These are phyloP conservation scores for Amblyopsis hoosieri DNA, from an alignment of 2,797 vertebrate genomes.

Conservation along the genomic window DNA sequence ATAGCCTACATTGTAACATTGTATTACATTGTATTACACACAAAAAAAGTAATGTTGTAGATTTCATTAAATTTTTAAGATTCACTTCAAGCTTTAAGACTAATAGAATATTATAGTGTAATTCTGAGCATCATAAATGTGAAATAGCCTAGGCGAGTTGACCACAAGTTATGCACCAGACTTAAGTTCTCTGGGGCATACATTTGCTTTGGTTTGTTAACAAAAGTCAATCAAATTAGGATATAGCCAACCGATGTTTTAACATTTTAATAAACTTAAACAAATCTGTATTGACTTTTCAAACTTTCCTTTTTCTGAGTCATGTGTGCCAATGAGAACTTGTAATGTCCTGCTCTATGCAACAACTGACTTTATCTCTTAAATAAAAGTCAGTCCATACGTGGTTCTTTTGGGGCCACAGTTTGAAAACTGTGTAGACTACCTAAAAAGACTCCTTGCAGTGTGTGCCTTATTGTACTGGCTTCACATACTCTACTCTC, in stretches of 20 bases:
- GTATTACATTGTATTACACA: neutral
- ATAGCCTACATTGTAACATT: no score
- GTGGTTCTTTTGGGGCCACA: slow-evolving; percentile 48
- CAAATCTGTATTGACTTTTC: slow-evolving; percentile 21
- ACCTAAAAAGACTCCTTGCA: slow-evolving; percentile 74
- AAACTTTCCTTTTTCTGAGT: slow-evolving; percentile 12
- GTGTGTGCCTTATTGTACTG: slow-evolving; percentile 77
- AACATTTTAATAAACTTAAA: neutral
- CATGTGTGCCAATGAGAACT: slow-evolving; percentile 3
- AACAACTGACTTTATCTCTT: slow-evolving; percentile 54
- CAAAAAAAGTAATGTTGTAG: neutral
- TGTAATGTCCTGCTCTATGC: slow-evolving; percentile 10
- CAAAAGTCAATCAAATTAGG: neutral
- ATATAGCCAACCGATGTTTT: slow-evolving; percentile 1
- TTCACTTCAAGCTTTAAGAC: neutral
- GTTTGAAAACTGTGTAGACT: slow-evolving; percentile 61
- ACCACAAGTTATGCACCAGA: neutral
- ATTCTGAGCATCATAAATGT: neutral
- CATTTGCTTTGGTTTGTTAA: neutral
- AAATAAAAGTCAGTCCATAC: slow-evolving; percentile 58
- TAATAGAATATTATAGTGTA: neutral
- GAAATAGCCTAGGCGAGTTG: neutral
- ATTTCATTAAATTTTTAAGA: neutral
- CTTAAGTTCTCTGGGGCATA: neutral
- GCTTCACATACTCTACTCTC: slow-evolving; percentile 76